A percentile compares a stretch with the other conserved stretches of the same genome.
phyloP scores from a whole-genome alignment of 1,140 invertebrate genomes.

The Hyphantria cunea region DNA sequence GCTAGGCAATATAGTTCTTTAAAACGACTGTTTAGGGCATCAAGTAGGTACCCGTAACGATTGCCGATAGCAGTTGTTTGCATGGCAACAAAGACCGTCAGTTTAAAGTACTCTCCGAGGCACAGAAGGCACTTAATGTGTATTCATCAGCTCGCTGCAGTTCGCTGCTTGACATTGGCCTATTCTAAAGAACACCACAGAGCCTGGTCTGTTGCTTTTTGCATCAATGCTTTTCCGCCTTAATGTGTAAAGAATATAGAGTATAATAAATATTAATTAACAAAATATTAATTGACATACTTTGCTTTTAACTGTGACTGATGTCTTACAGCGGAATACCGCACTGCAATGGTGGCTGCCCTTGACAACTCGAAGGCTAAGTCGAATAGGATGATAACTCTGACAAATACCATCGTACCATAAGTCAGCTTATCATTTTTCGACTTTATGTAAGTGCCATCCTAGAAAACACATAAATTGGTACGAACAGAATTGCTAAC shows the following conservation, averaged over 20 bases:
- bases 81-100: no score
- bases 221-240: no score
- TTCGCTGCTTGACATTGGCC: no score
- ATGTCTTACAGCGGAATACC: constrained; percentile 92
- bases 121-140: no score
- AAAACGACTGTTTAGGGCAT: no score
- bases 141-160: no score
- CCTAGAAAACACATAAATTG: constrained; percentile 74
- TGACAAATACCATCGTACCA: constrained; percentile 95
- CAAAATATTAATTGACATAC: constrained; percentile 75
- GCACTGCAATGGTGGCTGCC: constrained; percentile 87
- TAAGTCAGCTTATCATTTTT: constrained; percentile 91
- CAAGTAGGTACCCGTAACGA: no score
- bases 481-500: background rate
- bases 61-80: no score
- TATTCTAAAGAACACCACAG: no score
- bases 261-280: background rate
- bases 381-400: constrained; percentile 89
- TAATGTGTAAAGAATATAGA: background rate
- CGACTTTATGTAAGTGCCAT: constrained; percentile 94
- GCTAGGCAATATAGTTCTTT: no score
- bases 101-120: no score
- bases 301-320: constrained; percentile 91
- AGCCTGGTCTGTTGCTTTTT: no score
- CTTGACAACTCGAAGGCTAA: constrained; percentile 86